These are phyloP conservation scores for Microplitis deprimator DNA, from an alignment of 2,888 invertebrate species.

Conservation along the genomic window DNA sequence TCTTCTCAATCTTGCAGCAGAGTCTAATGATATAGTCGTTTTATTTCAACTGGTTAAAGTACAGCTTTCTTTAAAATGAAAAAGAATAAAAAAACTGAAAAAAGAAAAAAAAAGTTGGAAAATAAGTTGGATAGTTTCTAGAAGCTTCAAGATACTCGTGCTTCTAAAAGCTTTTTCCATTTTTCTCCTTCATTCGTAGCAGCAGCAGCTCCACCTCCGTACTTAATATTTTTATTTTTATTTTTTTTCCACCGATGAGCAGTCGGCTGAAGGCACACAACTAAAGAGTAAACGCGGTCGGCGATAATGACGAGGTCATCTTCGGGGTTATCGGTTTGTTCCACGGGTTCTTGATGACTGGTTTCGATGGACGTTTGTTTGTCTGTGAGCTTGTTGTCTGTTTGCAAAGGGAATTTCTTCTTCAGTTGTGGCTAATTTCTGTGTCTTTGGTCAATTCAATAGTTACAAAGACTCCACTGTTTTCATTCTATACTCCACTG, in stretches of 20 bases:
- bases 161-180: not conserved
- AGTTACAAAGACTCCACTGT: slow-evolving; percentile 25
- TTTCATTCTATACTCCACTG: not conserved
- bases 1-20: not conserved
- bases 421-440: slow-evolving; percentile 1
- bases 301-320: slow-evolving; percentile 57
- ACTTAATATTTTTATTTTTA: slow-evolving; percentile 7
- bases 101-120: not conserved
- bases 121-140: slow-evolving; percentile 6
- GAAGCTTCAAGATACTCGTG: slow-evolving; percentile 12
- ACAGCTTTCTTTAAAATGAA: slow-evolving; percentile 25
- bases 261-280: slow-evolving; percentile 31
- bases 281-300: slow-evolving; percentile 48
- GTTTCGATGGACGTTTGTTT: not conserved
- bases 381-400: not conserved
- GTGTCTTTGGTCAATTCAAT: slow-evolving; percentile 9
- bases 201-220: slow-evolving; percentile 11
- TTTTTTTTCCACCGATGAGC: not conserved
- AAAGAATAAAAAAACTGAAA: not conserved
- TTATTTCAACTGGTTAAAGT: slow-evolving; percentile 23
- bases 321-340: slow-evolving; percentile 52
- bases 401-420: not conserved
- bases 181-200: slow-evolving; percentile 8
- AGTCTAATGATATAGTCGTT: slow-evolving; percentile 24
- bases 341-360: not conserved